Evolutionary conservation across 2,888 invertebrate genomes (phyloP), one percentile per base, ranked within the genome.

Genomic region (Gastracanthus pulcherrimus): DNA sequence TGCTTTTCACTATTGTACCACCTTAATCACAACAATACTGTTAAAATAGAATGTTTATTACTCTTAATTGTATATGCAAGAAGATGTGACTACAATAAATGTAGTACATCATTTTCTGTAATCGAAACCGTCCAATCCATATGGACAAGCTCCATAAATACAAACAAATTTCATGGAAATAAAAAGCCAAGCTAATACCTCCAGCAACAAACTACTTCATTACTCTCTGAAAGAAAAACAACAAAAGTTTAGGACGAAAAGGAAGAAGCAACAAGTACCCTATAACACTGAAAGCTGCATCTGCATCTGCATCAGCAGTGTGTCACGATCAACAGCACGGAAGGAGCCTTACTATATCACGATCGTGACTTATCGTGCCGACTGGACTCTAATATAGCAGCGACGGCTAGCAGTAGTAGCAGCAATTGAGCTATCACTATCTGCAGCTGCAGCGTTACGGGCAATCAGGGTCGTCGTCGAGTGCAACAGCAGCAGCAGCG

Each of bases 371-470:
- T 79, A 78, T 78, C 72, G 67, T 45, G 71, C 13, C 19, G 23
- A 19, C n/a, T 26, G 48, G 58, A 36, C 62, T 36, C 38, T 29
- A 23, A n/a, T n/a, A 16, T 26, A 3, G 7, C 31, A 34, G 34
- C n/a, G n/a, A 29, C 29, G 3, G 29, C 29, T 6, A 13, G 23
- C 38, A 55, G 29, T 31, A n/a, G 31, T 34, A n/a, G n/a, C 26
- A 9, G 60, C 69, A 70, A 80, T 80, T 71, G 76, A 80, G 80
- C 66, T 76, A 80, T 80, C 76, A 58, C 51, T 41, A 45, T 51
- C 34, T 62, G 16, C 62, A 66, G 11, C 19, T 34, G 34, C 64
- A 71, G 34, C 69, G 26, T 36, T 23, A 36, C 29, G 62, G 41
- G 58, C 70, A 75, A 80, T 80, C 76, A 62, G 80, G 80, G 70